Evolutionary conservation across 1,140 invertebrate species (phyloP).

Genomic region (Trachelipus rathkii): DNA sequence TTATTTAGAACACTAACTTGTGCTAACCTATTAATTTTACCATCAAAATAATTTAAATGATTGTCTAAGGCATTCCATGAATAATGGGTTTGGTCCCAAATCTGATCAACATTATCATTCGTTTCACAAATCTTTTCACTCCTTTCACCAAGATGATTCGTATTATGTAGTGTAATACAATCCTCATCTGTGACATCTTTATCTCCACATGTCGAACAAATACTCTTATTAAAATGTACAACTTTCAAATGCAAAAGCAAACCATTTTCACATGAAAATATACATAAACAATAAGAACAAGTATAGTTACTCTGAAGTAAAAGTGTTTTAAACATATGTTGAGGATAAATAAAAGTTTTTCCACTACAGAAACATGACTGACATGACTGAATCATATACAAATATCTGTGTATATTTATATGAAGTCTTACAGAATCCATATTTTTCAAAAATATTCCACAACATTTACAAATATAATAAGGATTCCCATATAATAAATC

Average conservation of each 20-base stretch:
- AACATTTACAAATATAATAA: slow-evolving; percentile 17
- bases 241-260: slow-evolving; percentile 25
- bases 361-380: slow-evolving; percentile 22
- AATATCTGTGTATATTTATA: slow-evolving; percentile 32
- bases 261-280: slow-evolving; percentile 39
- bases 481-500: slow-evolving; percentile 20
- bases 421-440: slow-evolving; percentile 40
- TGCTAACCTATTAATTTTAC: slow-evolving; percentile 26
- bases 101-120: not conserved
- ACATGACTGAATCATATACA: slow-evolving; percentile 26
- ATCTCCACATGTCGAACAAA: slow-evolving; percentile 26
- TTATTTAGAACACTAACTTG: slow-evolving; percentile 22
- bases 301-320: slow-evolving; percentile 26
- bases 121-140: not conserved
- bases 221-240: slow-evolving; percentile 26
- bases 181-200: not conserved
- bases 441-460: slow-evolving; percentile 16
- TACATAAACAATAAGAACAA: slow-evolving; percentile 30
- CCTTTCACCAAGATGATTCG: not conserved
- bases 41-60: slow-evolving; percentile 33
- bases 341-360: slow-evolving; percentile 26
- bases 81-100: slow-evolving; percentile 8
- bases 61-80: slow-evolving; percentile 37
- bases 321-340: slow-evolving; percentile 27
- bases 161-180: slow-evolving; percentile 8